phyloP scores from a whole-genome alignment of 64 coral and sea anemone genomes.

The Exaiptasia diaphana region DNA sequence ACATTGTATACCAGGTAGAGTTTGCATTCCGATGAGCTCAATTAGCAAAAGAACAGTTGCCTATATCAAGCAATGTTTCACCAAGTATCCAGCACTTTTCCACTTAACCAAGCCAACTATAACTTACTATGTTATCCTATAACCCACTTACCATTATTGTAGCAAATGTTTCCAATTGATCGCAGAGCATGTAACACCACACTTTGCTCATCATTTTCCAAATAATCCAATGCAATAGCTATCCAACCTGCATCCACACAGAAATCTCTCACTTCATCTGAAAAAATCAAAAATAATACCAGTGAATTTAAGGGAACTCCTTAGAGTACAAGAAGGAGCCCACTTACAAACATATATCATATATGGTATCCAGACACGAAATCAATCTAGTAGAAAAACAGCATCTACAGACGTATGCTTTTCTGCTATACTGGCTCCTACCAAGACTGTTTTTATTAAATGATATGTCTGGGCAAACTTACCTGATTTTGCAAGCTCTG shows the following conservation, averaged over 20 bases:
- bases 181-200: constrained; percentile 50
- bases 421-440: not conserved
- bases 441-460: not conserved
- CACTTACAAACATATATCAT: not conserved
- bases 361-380: not conserved
- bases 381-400: not conserved
- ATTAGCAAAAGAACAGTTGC: no score
- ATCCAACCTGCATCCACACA: constrained; percentile 63
- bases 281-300: not conserved
- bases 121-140: not conserved
- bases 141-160: constrained; percentile 41
- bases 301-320: no score
- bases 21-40: no score
- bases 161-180: constrained; percentile 60
- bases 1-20: no score
- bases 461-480: no score
- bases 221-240: constrained; percentile 11
- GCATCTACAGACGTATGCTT: not conserved
- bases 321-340: no score
- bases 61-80: not conserved
- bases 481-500: constrained; percentile 72
- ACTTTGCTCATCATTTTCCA: constrained; percentile 52
- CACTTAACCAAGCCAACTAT: not conserved
- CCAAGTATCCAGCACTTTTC: not conserved
- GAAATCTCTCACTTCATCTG: constrained; percentile 55